A percentile compares a stretch with the other conserved stretches of the same genome.
phyloP scores from a whole-genome alignment of 2,797 vertebrate species.

The Potorous gilbertii region DNA sequence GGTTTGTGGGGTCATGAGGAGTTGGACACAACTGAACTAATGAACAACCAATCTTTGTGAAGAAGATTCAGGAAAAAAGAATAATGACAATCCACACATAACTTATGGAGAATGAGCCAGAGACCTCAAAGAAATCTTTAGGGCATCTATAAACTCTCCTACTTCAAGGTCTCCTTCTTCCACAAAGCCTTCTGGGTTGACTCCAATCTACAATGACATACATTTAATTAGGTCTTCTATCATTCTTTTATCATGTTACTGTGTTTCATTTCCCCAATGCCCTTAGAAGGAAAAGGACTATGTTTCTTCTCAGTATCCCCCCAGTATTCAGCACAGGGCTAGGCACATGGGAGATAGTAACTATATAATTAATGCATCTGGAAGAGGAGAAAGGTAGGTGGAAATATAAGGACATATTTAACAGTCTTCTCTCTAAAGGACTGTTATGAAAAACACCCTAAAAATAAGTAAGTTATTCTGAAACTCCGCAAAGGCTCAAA shows the following conservation, averaged over 20 bases:
- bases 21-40: not conserved
- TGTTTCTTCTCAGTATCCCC: not conserved
- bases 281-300: not conserved
- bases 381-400: not conserved
- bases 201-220: not conserved
- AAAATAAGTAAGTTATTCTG: not conserved
- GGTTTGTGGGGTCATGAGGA: not conserved
- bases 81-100: not conserved
- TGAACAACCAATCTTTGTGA: not conserved
- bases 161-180: not conserved
- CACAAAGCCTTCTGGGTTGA: not conserved
- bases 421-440: not conserved
- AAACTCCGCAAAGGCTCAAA: not conserved
- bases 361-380: not conserved
- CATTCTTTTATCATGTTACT: not conserved
- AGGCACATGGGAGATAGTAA: not conserved
- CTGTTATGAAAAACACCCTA: not conserved
- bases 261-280: not conserved
- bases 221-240: not conserved
- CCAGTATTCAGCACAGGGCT: not conserved
- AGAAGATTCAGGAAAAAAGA: not conserved
- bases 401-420: not conserved
- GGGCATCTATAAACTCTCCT: not conserved
- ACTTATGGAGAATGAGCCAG: not conserved
- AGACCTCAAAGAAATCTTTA: not conserved